phyloP scores from a whole-genome alignment of 2,888 invertebrate genomes.

The Cenopis cana region DNA sequence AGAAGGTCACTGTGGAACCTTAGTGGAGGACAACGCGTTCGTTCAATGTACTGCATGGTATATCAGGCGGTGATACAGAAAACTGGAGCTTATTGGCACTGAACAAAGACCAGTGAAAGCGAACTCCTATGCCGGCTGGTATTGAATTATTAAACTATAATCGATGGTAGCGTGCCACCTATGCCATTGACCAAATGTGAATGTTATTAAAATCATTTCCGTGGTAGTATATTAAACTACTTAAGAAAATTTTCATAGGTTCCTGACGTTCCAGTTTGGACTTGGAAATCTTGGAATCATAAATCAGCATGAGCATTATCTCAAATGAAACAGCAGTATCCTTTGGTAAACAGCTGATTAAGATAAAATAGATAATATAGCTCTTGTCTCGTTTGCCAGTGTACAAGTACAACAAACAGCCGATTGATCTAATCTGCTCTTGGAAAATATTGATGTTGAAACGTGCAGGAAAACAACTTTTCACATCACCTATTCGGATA shows the following conservation, averaged over 20 bases:
- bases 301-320: conserved; percentile 12
- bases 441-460: conserved; percentile 12
- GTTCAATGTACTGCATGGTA: conserved; percentile 54
- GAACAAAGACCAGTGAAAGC: conserved; percentile 47
- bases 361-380: conserved; percentile 31
- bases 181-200: conserved; percentile 24
- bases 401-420: conserved; percentile 12
- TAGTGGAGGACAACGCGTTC: conserved; percentile 51
- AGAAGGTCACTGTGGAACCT: conserved; percentile 63
- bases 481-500: too few species aligned
- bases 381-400: conserved; percentile 15
- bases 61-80: conserved; percentile 45
- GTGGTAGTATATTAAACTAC: neutral
- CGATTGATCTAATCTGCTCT: conserved; percentile 12
- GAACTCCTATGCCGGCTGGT: conserved; percentile 12
- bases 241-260: neutral
- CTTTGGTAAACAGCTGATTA: conserved; percentile 27
- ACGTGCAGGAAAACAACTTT: neutral
- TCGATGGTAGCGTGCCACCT: conserved; percentile 46
- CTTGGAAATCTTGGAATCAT: neutral
- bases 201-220: conserved; percentile 26
- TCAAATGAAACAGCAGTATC: conserved; percentile 15
- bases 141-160: conserved; percentile 50
- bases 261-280: neutral
- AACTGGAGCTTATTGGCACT: conserved; percentile 51